phyloP scores from a whole-genome alignment of 2,113 vertebrate genomes.

The Lasiurus borealis region DNA sequence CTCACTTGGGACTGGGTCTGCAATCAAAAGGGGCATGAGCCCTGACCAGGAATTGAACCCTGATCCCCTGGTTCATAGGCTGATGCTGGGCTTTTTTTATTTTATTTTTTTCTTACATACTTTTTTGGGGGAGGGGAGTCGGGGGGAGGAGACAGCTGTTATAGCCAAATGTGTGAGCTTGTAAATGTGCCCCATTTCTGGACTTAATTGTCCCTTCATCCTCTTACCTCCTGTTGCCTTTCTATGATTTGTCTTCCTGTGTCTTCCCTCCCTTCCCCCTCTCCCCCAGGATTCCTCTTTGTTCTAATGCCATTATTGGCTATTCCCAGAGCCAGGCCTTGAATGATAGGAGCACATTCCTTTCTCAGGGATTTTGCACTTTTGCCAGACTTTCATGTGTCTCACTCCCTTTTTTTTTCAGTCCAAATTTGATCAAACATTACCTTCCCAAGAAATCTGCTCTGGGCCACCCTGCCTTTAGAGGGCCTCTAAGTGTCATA shows the following conservation, averaged over 20 bases:
- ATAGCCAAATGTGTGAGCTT: fast-evolving
- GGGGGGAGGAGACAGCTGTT: fast-evolving
- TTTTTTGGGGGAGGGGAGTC: no score
- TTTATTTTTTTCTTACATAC: no score
- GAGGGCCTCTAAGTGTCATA: background rate
- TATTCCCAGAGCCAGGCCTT: background rate
- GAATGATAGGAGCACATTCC: background rate
- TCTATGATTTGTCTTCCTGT: background rate
- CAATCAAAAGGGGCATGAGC: no score
- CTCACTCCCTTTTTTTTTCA: background rate
- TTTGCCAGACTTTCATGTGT: background rate
- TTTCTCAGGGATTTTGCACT: background rate
- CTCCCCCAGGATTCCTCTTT: background rate
- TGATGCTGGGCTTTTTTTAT: no score
- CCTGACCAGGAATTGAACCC: no score
- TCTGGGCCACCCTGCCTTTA: background rate
- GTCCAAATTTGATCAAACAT: background rate
- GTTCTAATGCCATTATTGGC: no score
- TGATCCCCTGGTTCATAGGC: no score
- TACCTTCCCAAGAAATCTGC: background rate
- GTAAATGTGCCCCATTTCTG: background rate
- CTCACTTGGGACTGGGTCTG: no score
- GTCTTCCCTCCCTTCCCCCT: fast-evolving
- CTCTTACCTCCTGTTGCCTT: background rate
- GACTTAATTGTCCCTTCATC: background rate